phyloP scores from a whole-genome alignment of 2,113 vertebrate species.

The Ciconia boyciana region DNA sequence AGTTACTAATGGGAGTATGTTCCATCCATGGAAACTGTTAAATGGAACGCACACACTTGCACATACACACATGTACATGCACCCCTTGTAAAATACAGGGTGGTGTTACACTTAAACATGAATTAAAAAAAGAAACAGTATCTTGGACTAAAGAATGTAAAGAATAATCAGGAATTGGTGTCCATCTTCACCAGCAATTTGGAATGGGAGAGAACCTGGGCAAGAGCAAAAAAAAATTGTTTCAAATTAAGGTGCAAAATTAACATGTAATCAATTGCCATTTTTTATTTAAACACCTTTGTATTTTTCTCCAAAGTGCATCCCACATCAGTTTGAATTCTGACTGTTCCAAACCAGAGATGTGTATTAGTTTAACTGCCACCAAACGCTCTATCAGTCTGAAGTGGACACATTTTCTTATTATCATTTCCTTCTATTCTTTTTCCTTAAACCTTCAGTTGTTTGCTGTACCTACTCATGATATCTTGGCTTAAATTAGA shows the following conservation, averaged over 20 bases:
- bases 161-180: background rate
- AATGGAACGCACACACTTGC: background rate
- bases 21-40: background rate
- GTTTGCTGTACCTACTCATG: background rate
- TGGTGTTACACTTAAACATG: background rate
- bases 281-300: background rate
- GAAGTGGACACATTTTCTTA: background rate
- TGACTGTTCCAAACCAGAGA: background rate
- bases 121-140: background rate
- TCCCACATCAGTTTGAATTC: background rate
- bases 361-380: background rate
- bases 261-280: background rate
- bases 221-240: background rate
- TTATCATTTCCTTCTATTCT: background rate
- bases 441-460: background rate
- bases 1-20: background rate
- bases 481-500: background rate
- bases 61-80: fast-evolving
- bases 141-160: background rate
- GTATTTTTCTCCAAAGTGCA: background rate
- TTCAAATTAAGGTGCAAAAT: background rate
- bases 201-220: background rate
- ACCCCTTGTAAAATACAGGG: background rate
- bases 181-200: background rate
- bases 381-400: background rate